Conservation (phyloP, 2,888 invertebrate species). For the Dasysyrphus albostriatus region DNA sequence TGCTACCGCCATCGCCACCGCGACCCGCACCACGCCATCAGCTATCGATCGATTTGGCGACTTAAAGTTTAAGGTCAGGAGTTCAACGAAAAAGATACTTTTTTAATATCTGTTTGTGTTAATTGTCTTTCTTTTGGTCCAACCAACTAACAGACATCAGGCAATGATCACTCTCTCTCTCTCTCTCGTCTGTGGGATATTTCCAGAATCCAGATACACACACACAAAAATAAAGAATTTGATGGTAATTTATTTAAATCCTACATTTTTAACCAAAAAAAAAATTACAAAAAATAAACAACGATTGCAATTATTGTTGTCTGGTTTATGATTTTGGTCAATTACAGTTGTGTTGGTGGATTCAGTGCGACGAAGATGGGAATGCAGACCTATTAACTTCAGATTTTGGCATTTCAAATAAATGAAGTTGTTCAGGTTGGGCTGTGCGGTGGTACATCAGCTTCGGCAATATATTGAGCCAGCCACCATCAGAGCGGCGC, state of each 20-base stretch:
- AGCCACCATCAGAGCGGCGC: slow-evolving; percentile 2
- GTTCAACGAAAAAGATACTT: slow-evolving; percentile 50
- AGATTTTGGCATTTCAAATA: slow-evolving; percentile 64
- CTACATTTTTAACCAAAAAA: slow-evolving; percentile 47
- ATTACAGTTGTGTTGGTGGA: slow-evolving; percentile 42
- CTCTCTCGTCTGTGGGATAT: slow-evolving; percentile 55
- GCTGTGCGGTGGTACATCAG: slow-evolving; percentile 17
- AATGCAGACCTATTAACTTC: slow-evolving; percentile 66
- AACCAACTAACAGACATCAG: slow-evolving; percentile 17
- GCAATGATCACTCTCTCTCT: slow-evolving; percentile 61
- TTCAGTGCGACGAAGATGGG: slow-evolving; percentile 37
- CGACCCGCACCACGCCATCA: not conserved
- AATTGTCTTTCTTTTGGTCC: slow-evolving; percentile 58
- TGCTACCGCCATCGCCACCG: not conserved
- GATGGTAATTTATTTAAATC: slow-evolving; percentile 73
- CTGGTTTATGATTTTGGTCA: slow-evolving; percentile 58
- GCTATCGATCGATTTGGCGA: slow-evolving; percentile 55
- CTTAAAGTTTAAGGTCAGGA: slow-evolving; percentile 72
- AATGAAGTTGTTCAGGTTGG: slow-evolving; percentile 61
- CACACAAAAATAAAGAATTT: slow-evolving; percentile 53
- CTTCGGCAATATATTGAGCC: not conserved
- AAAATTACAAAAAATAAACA: slow-evolving; percentile 27
- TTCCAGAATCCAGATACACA: slow-evolving; percentile 35
- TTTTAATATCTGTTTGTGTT: slow-evolving; percentile 58
- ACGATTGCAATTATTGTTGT: slow-evolving; percentile 67